Evolutionary conservation across 1,140 invertebrate species (phyloP).

Genomic region (Drosophila chauvacae): DNA sequence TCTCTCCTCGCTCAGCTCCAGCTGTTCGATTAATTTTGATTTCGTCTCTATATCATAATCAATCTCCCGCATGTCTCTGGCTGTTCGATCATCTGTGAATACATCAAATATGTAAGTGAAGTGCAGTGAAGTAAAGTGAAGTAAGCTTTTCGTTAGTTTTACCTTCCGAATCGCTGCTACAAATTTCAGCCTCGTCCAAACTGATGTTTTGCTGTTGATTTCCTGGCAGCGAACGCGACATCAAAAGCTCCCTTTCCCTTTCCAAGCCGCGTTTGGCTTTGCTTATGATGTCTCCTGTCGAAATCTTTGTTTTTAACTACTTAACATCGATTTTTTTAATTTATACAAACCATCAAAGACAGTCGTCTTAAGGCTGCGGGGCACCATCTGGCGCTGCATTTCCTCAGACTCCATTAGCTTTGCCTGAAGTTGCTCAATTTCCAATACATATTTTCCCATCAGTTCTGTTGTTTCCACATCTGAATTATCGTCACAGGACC

Average conservation of each 20-base stretch:
- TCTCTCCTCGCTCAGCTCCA: slow-evolving; percentile 94
- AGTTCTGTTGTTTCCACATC: slow-evolving; percentile 88
- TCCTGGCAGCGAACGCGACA: slow-evolving; percentile 71
- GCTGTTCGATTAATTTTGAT: slow-evolving; percentile 95
- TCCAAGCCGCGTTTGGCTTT: slow-evolving; percentile 86
- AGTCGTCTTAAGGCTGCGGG: slow-evolving; percentile 18
- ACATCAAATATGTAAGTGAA: too few species aligned
- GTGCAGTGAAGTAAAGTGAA: too few species aligned
- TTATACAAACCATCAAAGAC: slow-evolving; percentile 48
- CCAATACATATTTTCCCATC: slow-evolving; percentile 93
- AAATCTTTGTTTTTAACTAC: background rate
- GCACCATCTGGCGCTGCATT: slow-evolving; percentile 90
- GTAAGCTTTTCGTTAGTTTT: slow-evolving; percentile 47
- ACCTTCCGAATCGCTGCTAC: slow-evolving; percentile 86
- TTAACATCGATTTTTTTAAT: background rate
- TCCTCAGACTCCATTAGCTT: slow-evolving; percentile 95
- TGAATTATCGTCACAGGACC: slow-evolving; percentile 86
- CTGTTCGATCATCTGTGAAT: slow-evolving; percentile 81
- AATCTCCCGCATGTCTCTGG: slow-evolving; percentile 91
- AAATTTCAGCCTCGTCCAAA: slow-evolving; percentile 84
- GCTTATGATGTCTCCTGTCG: slow-evolving; percentile 84
- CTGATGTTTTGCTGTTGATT: slow-evolving; percentile 85
- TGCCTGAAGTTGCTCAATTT: slow-evolving; percentile 95
- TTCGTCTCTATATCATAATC: slow-evolving; percentile 97
- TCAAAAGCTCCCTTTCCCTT: slow-evolving; percentile 81